A percentile compares a stretch with the other conserved stretches of the same genome.
These are phyloP conservation scores for Papilio gigon DNA, from an alignment of 2,888 invertebrate species.

Conservation along the genomic window DNA sequence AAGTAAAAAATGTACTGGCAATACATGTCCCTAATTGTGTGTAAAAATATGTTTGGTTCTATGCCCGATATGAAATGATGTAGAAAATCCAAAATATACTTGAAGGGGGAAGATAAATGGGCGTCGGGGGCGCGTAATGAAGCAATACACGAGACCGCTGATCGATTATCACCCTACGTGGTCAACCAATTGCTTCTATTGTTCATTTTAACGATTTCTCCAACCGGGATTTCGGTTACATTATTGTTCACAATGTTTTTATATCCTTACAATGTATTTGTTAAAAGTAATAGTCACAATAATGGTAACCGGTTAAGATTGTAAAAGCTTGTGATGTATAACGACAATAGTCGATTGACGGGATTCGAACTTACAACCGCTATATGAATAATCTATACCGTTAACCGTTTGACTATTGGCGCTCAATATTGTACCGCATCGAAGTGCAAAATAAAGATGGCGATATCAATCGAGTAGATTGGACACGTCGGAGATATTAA, in stretches of 20 bases:
- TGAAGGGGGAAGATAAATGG: constrained; percentile 21
- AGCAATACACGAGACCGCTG: constrained; percentile 24
- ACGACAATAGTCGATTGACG: too few relatives aligned
- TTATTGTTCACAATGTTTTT: background rate
- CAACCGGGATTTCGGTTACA: background rate
- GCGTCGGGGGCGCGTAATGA: constrained; percentile 31
- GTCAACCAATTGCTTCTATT: constrained; percentile 25
- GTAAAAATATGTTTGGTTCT: background rate
- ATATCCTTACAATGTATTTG: background rate
- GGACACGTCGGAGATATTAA: too few relatives aligned
- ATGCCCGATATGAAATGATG: background rate
- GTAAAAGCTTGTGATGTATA: too few relatives aligned
- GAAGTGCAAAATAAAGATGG: too few relatives aligned
- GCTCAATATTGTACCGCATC: too few relatives aligned
- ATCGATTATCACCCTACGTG: constrained; percentile 35
- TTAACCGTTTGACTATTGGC: too few relatives aligned
- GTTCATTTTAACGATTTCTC: constrained; percentile 8
- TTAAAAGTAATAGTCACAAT: too few relatives aligned
- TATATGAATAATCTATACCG: too few relatives aligned
- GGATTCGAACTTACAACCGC: too few relatives aligned
- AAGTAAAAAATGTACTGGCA: background rate
- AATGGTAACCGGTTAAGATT: too few relatives aligned
- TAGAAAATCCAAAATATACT: background rate
- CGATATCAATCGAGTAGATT: too few relatives aligned
- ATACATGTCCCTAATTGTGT: background rate